A percentile compares a stretch with the other conserved stretches of the same genome.
These are phyloP conservation scores for Phyllopteryx taeniolatus DNA, from an alignment of 2,113 vertebrate genomes.

Conservation along the genomic window DNA sequence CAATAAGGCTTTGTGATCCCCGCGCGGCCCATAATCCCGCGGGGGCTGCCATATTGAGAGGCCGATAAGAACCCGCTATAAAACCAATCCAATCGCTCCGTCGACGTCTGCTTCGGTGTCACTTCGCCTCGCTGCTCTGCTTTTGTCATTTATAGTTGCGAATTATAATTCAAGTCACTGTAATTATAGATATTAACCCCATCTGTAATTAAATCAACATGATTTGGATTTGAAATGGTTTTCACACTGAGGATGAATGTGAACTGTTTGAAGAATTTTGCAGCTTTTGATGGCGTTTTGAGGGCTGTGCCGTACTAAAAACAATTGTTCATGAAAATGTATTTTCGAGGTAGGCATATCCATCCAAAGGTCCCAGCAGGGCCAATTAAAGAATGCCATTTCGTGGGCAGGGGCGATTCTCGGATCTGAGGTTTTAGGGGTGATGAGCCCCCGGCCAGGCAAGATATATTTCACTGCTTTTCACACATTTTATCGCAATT, in stretches of 20 bases:
- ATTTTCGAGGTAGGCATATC: too few relatives aligned
- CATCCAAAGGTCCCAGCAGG: too few relatives aligned
- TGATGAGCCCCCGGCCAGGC: too few relatives aligned
- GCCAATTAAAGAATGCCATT: too few relatives aligned
- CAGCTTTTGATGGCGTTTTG: background rate
- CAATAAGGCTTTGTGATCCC: slow-evolving; percentile 59
- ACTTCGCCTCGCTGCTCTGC: slow-evolving; percentile 29
- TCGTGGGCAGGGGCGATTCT: too few relatives aligned
- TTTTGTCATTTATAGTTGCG: background rate
- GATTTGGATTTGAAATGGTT: background rate
- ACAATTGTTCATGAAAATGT: too few relatives aligned
- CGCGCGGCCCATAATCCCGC: slow-evolving; percentile 28
- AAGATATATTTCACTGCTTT: too few relatives aligned
- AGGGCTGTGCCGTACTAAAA: background rate
- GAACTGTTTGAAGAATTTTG: background rate
- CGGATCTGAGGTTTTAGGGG: too few relatives aligned
- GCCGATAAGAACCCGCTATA: slow-evolving; percentile 49
- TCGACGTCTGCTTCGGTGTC: slow-evolving; percentile 20
- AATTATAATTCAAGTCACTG: background rate
- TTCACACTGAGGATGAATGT: background rate
- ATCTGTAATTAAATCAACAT: background rate
- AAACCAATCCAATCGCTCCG: slow-evolving; percentile 39
- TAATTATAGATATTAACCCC: background rate
- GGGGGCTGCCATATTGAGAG: slow-evolving; percentile 26
- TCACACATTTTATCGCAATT: too few relatives aligned